Conservation (phyloP, 1,140 invertebrate genomes). For the Heliothis subflexa region DNA sequence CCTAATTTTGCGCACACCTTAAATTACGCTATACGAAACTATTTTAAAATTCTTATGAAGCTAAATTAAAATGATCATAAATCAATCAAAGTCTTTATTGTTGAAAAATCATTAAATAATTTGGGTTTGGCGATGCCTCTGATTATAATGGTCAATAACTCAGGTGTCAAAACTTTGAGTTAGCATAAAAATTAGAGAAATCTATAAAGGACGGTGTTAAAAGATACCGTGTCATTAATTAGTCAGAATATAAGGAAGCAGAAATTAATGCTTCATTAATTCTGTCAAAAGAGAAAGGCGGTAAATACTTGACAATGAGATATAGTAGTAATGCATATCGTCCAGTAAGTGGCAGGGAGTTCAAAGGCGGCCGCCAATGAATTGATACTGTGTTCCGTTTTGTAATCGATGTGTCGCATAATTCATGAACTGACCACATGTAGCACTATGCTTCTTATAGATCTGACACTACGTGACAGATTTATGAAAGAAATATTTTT, state of each 20-base stretch:
- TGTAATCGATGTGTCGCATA: constrained; percentile 66
- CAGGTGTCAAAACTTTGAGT: constrained; percentile 1
- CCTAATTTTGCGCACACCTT: constrained; percentile 50
- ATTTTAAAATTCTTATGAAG: constrained; percentile 20
- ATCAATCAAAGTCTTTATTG: constrained; percentile 32
- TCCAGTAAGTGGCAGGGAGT: constrained; percentile 52
- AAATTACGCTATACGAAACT: not conserved
- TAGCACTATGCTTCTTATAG: constrained; percentile 47
- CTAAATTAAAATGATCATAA: constrained; percentile 27
- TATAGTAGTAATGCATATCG: constrained; percentile 50
- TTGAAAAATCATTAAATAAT: constrained; percentile 14
- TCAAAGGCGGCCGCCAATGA: constrained; percentile 59
- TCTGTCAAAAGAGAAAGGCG: constrained; percentile 31
- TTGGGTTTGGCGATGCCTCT: constrained; percentile 9
- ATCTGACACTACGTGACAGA: constrained; percentile 33
- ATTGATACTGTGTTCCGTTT: constrained; percentile 65
- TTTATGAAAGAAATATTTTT: not conserved
- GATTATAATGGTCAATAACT: constrained; percentile 23
- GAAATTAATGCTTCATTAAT: constrained; percentile 3
- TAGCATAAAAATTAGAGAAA: not conserved
- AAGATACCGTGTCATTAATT: not conserved
- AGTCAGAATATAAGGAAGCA: not conserved
- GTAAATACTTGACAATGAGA: constrained; percentile 36
- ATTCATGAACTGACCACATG: constrained; percentile 56
- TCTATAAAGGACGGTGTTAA: constrained; percentile 8